Percentiles rank a stretch among this genome's conserved stretches.
phyloP scores from a whole-genome alignment of 2,888 invertebrate genomes.

The Temnothorax rugatulus region DNA sequence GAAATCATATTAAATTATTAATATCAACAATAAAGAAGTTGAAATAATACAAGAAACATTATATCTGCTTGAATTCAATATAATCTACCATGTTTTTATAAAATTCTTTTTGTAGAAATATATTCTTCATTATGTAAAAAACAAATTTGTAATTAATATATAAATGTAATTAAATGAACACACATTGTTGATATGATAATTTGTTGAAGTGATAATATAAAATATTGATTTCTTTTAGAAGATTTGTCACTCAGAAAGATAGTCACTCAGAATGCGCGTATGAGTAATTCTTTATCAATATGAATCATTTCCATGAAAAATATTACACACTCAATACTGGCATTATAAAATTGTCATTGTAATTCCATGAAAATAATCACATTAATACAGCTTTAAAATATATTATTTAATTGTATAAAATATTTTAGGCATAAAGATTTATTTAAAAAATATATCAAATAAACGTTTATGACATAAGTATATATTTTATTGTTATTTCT shows the following conservation, averaged over 20 bases:
- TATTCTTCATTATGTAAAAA: background rate
- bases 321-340: constrained; percentile 6
- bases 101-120: background rate
- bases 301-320: background rate
- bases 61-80: background rate
- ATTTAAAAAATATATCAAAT: background rate
- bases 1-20: background rate
- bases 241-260: background rate
- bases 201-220: background rate
- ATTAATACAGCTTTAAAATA: background rate
- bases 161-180: background rate
- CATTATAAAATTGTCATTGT: background rate
- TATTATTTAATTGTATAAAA: background rate
- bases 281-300: background rate
- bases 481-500: background rate
- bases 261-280: background rate
- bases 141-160: background rate
- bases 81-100: background rate
- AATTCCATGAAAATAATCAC: background rate
- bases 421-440: background rate
- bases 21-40: background rate
- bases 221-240: background rate
- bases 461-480: background rate
- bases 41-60: background rate
- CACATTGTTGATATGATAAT: background rate